phyloP scores from a whole-genome alignment of 1,140 invertebrate species.

The Trichomalopsis sarcophagae region DNA sequence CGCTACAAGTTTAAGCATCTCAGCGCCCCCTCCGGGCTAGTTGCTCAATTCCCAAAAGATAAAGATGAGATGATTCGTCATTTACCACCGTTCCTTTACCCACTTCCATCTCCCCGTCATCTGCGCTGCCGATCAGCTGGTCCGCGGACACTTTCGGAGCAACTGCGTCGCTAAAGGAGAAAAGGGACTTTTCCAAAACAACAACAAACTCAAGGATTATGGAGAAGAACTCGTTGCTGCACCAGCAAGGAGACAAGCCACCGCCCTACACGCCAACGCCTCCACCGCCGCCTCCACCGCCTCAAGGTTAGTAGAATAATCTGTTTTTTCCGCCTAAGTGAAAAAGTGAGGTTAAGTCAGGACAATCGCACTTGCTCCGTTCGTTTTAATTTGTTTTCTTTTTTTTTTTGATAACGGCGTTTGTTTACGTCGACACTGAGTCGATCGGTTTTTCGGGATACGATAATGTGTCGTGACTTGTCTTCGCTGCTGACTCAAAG shows the following conservation, averaged over 20 bases:
- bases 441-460: no score
- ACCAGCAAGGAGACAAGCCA: constrained; percentile 2
- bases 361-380: not conserved
- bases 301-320: constrained; percentile 31
- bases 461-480: no score
- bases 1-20: no score
- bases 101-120: no score
- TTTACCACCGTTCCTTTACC: no score
- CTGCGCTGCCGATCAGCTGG: not conserved
- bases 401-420: not conserved
- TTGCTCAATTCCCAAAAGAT: no score
- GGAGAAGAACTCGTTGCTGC: constrained; percentile 39
- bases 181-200: not conserved
- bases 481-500: not conserved
- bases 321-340: not conserved
- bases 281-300: not conserved
- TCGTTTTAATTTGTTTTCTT: no score
- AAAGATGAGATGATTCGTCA: no score
- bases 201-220: not conserved
- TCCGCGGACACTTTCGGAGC: not conserved
- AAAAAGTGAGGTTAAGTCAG: constrained; percentile 35
- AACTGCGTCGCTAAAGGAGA: not conserved
- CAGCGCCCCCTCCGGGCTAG: no score
- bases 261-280: constrained; percentile 30
- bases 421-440: no score